Conservation (phyloP, 2,113 vertebrate genomes). For the Syrmaticus mikado region DNA sequence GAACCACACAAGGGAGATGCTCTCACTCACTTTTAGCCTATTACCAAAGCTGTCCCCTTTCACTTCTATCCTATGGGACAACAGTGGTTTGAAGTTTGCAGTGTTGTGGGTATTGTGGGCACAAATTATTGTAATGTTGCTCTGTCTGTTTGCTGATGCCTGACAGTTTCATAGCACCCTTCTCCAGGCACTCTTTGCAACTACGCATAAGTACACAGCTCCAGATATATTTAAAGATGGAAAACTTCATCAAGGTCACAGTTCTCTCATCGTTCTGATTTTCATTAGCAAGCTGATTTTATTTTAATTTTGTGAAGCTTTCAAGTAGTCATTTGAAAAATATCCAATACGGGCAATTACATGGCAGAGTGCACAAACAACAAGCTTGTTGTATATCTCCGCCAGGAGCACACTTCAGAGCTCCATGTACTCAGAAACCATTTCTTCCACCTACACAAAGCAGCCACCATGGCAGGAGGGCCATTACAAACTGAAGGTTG, state of each 20-base stretch:
- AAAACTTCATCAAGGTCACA: slow-evolving; percentile 15
- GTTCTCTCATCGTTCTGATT: background rate
- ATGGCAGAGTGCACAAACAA: background rate
- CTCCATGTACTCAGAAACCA: background rate
- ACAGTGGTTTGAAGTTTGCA: background rate
- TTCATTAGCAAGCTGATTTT: slow-evolving; percentile 17
- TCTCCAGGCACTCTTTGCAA: background rate
- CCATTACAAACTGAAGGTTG: background rate
- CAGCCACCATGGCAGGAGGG: accelerated
- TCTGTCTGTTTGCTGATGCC: background rate
- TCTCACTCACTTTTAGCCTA: background rate
- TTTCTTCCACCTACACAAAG: background rate
- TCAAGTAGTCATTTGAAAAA: slow-evolving; percentile 9
- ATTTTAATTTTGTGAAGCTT: slow-evolving; percentile 12
- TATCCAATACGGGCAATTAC: background rate
- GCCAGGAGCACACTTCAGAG: background rate
- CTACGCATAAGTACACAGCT: background rate
- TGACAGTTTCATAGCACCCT: background rate
- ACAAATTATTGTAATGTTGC: background rate
- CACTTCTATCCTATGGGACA: background rate
- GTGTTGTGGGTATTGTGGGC: background rate
- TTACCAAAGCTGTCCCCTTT: accelerated
- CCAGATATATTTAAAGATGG: background rate
- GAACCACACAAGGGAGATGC: background rate
- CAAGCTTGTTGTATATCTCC: background rate